A percentile compares a stretch with the other conserved stretches of the same genome.
Evolutionary conservation across 2,797 vertebrate species (phyloP).

Genomic region (Cryptoprocta ferox): DNA sequence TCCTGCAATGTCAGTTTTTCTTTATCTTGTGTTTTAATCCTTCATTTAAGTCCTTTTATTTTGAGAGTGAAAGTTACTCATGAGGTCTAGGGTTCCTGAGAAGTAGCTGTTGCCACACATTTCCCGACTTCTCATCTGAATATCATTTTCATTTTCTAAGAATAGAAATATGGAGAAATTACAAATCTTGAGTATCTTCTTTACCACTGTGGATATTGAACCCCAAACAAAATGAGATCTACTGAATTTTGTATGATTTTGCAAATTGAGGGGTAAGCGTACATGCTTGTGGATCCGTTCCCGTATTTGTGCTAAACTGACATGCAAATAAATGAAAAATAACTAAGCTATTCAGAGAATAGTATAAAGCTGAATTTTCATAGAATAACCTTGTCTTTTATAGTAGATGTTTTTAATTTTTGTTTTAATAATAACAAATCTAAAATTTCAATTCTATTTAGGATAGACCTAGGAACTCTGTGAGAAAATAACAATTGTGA

Average conservation of each 20-base stretch:
- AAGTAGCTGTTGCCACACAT: conserved; percentile 33
- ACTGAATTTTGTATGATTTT: conserved; percentile 5
- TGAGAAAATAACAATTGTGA: conserved; percentile 17
- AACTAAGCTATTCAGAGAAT: conserved; percentile 20
- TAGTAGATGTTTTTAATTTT: background rate
- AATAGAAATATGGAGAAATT: conserved; percentile 28
- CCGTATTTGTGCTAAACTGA: background rate
- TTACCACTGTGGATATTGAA: background rate
- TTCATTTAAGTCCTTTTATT: background rate
- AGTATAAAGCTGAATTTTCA: background rate
- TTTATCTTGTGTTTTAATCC: background rate
- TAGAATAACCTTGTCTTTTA: background rate
- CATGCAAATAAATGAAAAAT: background rate
- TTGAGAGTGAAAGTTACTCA: conserved; percentile 5
- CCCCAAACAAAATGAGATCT: background rate
- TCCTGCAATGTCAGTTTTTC: background rate
- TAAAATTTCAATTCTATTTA: background rate
- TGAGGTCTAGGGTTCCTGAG: background rate
- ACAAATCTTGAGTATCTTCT: background rate
- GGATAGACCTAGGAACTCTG: background rate
- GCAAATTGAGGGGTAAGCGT: background rate
- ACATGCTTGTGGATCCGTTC: background rate
- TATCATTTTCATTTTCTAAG: conserved; percentile 64
- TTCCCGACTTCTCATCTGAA: conserved; percentile 25
- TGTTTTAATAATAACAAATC: background rate